phyloP scores from a whole-genome alignment of 2,888 invertebrate species.

The Thyatira batis region DNA sequence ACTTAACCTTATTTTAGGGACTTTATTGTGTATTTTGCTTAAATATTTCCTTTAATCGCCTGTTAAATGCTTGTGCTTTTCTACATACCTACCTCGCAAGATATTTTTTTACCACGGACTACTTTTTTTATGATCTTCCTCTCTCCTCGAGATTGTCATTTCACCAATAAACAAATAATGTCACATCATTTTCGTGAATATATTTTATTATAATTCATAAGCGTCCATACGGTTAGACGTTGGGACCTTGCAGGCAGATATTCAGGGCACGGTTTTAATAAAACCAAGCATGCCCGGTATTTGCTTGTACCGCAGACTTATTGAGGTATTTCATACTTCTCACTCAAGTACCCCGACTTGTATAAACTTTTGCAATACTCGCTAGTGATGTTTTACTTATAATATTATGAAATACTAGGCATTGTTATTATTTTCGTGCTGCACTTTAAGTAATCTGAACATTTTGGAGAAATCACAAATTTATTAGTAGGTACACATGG shows the following conservation, averaged over 20 bases:
- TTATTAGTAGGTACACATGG: background rate
- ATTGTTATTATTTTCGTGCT: background rate
- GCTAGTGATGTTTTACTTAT: background rate
- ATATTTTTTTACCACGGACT: no score
- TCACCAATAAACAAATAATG: no score
- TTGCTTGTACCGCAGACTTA: slow-evolving; percentile 23
- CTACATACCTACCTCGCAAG: no score
- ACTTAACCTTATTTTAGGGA: no score
- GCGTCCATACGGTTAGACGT: slow-evolving; percentile 18
- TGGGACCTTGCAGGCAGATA: slow-evolving; percentile 14
- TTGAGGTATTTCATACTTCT: slow-evolving; percentile 19
- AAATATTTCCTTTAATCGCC: no score
- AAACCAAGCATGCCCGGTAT: slow-evolving; percentile 29
- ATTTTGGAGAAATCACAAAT: background rate
- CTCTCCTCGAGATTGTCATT: no score
- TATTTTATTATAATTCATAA: slow-evolving; percentile 3
- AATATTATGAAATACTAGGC: background rate
- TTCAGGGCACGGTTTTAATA: slow-evolving; percentile 46
- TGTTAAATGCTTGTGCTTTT: no score
- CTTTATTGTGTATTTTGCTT: no score
- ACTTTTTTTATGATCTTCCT: no score
- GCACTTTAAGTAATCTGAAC: background rate
- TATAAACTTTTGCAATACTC: slow-evolving; percentile 3
- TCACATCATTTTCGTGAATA: background rate
- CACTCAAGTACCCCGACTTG: background rate